These are phyloP conservation scores for Myzus persicae DNA, from an alignment of 1,140 invertebrate genomes.

Conservation along the genomic window DNA sequence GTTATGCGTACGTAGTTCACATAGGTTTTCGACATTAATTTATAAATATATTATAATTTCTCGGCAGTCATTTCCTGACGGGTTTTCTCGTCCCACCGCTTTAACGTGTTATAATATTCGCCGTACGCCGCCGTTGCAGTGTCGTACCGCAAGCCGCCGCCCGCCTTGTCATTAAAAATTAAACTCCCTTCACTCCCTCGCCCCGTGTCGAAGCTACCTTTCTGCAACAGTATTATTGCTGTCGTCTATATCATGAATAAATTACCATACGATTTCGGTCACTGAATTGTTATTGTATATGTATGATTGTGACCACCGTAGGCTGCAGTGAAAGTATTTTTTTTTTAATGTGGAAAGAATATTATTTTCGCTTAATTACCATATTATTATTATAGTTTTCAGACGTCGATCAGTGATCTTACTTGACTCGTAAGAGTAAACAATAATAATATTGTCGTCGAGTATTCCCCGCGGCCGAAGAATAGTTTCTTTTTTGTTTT, in stretches of 20 bases:
- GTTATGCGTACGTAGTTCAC: too few relatives aligned
- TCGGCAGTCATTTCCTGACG: not conserved
- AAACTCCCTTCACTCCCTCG: not conserved
- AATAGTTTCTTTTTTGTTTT: not conserved
- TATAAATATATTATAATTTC: not conserved
- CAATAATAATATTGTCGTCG: not conserved
- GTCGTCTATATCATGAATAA: not conserved
- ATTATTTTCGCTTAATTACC: not conserved
- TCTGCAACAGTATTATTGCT: not conserved
- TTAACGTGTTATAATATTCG: not conserved
- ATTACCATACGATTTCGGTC: conserved; percentile 45
- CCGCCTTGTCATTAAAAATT: conserved; percentile 26
- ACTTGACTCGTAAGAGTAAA: not conserved
- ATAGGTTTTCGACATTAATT: not conserved
- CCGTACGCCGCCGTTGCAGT: too few relatives aligned
- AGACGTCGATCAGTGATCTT: not conserved
- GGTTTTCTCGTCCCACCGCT: not conserved
- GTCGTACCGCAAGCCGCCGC: too few relatives aligned
- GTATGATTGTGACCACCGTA: not conserved
- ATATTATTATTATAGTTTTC: conserved; percentile 9
- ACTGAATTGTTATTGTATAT: not conserved
- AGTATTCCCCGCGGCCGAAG: not conserved
- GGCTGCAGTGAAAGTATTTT: conserved; percentile 20
- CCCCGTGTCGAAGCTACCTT: not conserved
- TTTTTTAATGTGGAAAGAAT: not conserved